A percentile compares a stretch with the other conserved stretches of the same genome.
phyloP scores from a whole-genome alignment of 2,113 vertebrate genomes.

The Cygnus buccinator region DNA sequence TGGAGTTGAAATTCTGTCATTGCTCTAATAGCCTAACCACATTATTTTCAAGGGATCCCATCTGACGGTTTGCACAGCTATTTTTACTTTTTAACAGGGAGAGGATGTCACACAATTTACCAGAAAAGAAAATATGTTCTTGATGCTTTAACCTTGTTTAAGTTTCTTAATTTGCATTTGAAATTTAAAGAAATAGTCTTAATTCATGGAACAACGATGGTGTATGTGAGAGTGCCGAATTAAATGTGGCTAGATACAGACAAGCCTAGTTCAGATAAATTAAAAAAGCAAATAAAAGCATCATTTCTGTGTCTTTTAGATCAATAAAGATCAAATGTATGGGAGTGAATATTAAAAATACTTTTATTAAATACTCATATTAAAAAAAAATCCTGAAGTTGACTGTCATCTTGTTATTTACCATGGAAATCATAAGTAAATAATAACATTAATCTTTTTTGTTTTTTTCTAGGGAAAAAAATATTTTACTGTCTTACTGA shows the following conservation, averaged over 20 bases:
- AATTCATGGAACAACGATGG: not conserved
- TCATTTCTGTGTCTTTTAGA: not conserved
- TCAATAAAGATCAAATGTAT: not conserved
- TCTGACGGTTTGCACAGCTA: not conserved
- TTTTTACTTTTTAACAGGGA: slow-evolving; percentile 24
- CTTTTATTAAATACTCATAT: not conserved
- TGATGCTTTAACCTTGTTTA: not conserved
- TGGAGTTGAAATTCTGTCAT: not conserved
- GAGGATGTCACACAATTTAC: not conserved
- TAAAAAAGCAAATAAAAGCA: not conserved
- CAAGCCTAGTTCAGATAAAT: not conserved
- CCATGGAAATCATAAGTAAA: not conserved
- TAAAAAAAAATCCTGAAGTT: not conserved
- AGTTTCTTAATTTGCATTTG: not conserved
- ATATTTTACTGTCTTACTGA: not conserved
- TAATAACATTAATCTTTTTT: not conserved
- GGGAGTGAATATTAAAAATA: not conserved
- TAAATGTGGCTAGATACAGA: not conserved
- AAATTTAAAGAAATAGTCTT: not conserved
- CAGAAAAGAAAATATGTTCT: not conserved
- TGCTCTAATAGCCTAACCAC: not conserved
- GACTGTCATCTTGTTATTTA: not conserved
- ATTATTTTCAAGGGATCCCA: not conserved
- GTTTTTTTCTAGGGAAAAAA: not conserved
- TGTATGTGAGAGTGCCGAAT: not conserved